These are phyloP conservation scores for Oreochromis mossambicus DNA, from an alignment of 2,797 vertebrate genomes.

Conservation along the genomic window DNA sequence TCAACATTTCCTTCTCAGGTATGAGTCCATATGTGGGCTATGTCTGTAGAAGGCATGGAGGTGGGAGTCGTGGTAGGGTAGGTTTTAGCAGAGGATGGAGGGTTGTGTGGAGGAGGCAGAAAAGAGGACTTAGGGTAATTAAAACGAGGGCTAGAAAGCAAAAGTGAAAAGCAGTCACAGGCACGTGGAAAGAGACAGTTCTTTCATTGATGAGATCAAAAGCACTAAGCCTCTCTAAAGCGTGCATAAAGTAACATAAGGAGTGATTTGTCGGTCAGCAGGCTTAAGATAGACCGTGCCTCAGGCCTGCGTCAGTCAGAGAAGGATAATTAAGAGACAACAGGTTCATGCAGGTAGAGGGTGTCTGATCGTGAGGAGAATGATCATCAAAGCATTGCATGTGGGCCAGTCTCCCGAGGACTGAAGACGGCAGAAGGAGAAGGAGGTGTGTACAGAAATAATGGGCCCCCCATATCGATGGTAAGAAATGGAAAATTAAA, in stretches of 20 bases:
- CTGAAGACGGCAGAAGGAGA: background rate
- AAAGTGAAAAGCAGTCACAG: background rate
- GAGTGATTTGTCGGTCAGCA: slow-evolving; percentile 49
- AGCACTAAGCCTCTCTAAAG: slow-evolving; percentile 38
- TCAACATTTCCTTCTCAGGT: slow-evolving; percentile 81
- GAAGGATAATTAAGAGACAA: slow-evolving; percentile 63
- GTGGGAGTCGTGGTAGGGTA: background rate
- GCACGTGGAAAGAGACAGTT: background rate
- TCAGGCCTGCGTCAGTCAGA: slow-evolving; percentile 44
- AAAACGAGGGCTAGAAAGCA: background rate
- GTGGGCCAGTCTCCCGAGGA: slow-evolving; percentile 43
- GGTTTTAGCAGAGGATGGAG: background rate
- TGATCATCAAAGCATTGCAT: slow-evolving; percentile 59
- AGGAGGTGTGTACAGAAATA: slow-evolving; percentile 11
- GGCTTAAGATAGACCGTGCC: slow-evolving; percentile 45
- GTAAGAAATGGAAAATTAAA: background rate
- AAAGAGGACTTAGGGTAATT: background rate
- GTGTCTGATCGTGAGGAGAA: slow-evolving; percentile 46
- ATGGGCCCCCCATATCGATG: slow-evolving; percentile 25
- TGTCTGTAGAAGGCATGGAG: background rate
- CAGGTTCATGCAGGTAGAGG: slow-evolving; percentile 56
- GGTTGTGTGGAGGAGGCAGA: background rate
- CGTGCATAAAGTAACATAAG: slow-evolving; percentile 39
- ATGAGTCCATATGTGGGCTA: background rate
- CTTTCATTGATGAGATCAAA: slow-evolving; percentile 50